A percentile compares a stretch with the other conserved stretches of the same genome.
Conservation (phyloP, 2,113 vertebrate genomes). For the Oncorhynchus gorbuscha region DNA sequence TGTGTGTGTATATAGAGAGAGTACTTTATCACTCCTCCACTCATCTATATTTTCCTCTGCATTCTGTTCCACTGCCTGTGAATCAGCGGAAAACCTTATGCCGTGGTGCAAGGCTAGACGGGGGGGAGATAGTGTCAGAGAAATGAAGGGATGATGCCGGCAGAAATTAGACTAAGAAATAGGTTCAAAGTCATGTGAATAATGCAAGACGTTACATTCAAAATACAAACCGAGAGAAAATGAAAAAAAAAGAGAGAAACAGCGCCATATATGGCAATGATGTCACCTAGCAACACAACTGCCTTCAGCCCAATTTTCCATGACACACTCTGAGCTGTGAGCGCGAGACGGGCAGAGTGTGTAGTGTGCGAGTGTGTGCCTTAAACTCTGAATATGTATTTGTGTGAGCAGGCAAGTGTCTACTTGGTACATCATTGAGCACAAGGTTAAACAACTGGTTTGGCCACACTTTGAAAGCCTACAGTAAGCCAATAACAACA, state of each 20-base stretch:
- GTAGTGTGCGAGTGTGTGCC: constrained; percentile 8
- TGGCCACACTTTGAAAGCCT: constrained; percentile 25
- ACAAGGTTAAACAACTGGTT: constrained; percentile 41
- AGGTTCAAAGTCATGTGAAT: not conserved
- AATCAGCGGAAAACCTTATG: constrained; percentile 37
- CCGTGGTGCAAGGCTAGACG: not conserved
- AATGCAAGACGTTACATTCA: not conserved
- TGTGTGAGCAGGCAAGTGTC: constrained; percentile 21
- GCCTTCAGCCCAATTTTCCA: constrained; percentile 81
- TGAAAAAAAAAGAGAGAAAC: constrained; percentile 39
- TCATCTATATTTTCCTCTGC: constrained; percentile 44
- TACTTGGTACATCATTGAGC: constrained; percentile 24
- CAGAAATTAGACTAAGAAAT: not conserved
- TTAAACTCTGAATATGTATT: constrained; percentile 33
- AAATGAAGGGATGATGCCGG: not conserved
- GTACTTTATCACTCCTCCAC: constrained; percentile 1
- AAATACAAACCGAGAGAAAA: constrained; percentile 22
- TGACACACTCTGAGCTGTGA: constrained; percentile 68
- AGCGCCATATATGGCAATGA: constrained; percentile 71
- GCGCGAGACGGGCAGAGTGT: constrained; percentile 40
- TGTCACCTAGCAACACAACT: constrained; percentile 71
- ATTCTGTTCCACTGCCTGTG: constrained; percentile 42
- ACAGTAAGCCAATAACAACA: not conserved
- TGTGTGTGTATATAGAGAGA: constrained; percentile 6
- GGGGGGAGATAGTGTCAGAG: not conserved